Percentiles rank a stretch among this genome's conserved stretches.
phyloP scores from a whole-genome alignment of 2,797 vertebrate genomes.

The Tinamus major region DNA sequence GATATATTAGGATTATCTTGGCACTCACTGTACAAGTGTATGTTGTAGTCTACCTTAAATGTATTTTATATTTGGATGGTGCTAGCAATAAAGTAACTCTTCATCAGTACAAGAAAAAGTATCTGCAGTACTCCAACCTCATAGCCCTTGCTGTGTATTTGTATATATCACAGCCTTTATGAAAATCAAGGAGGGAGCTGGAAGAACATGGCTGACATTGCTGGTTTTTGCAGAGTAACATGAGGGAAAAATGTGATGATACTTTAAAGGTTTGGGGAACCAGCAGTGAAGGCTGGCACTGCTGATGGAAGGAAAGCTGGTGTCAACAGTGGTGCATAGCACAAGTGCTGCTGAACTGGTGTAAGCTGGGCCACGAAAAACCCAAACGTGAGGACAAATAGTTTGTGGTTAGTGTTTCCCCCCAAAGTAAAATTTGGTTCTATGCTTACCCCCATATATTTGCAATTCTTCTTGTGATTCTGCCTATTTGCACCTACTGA shows the following conservation, averaged over 20 bases:
- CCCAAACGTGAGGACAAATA: not conserved
- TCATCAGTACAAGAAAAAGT: not conserved
- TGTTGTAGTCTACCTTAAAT: not conserved
- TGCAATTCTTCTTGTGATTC: not conserved
- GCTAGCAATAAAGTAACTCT: not conserved
- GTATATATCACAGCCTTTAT: not conserved
- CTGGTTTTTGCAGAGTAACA: not conserved
- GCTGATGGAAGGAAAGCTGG: not conserved
- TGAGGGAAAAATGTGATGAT: rapidly evolving
- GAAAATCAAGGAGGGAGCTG: not conserved
- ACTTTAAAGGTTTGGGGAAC: not conserved
- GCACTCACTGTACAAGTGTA: not conserved
- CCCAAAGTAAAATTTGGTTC: not conserved
- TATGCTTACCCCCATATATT: not conserved
- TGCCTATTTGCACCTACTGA: not conserved
- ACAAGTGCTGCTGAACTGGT: not conserved
- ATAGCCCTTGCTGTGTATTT: not conserved
- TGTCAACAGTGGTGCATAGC: not conserved
- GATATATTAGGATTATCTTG: not conserved
- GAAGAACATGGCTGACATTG: not conserved
- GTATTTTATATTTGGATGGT: not conserved
- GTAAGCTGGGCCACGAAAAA: not conserved
- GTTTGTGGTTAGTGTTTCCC: not conserved
- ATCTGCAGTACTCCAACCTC: not conserved
- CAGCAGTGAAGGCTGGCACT: not conserved